A percentile compares a stretch with the other conserved stretches of the same genome.
Conservation (phyloP, 2,113 vertebrate species). For the Ciconia boyciana region DNA sequence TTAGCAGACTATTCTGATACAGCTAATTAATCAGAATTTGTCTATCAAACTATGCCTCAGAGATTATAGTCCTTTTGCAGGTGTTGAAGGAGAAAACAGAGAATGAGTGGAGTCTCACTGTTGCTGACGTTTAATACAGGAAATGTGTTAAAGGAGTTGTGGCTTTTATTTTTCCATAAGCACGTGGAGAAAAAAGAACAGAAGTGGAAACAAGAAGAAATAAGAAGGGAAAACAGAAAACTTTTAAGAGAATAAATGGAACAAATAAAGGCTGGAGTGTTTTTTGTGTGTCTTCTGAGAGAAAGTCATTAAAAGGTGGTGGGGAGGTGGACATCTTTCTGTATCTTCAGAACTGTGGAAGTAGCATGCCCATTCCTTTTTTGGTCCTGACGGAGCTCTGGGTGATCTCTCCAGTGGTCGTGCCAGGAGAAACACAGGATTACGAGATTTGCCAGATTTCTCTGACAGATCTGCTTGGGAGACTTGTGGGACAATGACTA, state of each 20-base stretch:
- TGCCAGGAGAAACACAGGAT: background rate
- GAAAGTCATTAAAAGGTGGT: background rate
- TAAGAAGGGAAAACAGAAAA: background rate
- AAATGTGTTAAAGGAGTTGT: background rate
- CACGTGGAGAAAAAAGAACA: background rate
- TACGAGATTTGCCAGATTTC: background rate
- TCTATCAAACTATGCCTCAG: background rate
- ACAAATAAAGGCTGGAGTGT: background rate
- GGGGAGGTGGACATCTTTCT: background rate
- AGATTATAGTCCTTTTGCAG: background rate
- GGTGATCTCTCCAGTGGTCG: background rate
- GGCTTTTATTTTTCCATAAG: background rate
- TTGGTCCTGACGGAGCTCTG: background rate
- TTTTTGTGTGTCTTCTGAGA: background rate
- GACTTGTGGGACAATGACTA: background rate
- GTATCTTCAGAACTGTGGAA: background rate
- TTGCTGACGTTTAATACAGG: background rate
- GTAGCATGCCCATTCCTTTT: background rate
- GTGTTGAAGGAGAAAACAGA: background rate
- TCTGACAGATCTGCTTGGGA: background rate
- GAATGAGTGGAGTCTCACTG: background rate
- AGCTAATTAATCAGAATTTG: slow-evolving; percentile 9
- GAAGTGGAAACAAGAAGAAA: background rate
- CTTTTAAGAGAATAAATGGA: background rate
- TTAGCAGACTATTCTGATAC: background rate